These are phyloP conservation scores for Drosophila prostipennis DNA, from an alignment of 2,888 invertebrate species.

Conservation along the genomic window DNA sequence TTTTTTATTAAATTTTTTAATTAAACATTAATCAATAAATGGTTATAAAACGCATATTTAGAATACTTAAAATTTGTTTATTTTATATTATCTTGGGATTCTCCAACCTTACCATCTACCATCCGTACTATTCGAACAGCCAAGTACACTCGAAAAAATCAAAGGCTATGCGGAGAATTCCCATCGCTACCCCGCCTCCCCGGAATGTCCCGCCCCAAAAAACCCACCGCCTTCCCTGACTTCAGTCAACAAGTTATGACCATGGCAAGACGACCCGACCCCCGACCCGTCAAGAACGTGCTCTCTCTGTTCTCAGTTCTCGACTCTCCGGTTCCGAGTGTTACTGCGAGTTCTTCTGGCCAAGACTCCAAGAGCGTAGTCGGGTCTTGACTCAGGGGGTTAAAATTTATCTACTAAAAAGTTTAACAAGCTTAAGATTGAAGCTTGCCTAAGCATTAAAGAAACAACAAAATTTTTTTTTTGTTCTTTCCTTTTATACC, in stretches of 20 bases:
- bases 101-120: no score
- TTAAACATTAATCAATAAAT: no score
- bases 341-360: conserved; percentile 12
- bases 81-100: no score
- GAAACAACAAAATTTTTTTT: no score
- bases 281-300: conserved; percentile 61
- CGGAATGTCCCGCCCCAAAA: conserved; percentile 6
- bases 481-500: no score
- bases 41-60: no score
- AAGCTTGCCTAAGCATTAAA: neutral
- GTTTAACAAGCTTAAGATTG: neutral
- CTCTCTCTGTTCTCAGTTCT: conserved; percentile 30
- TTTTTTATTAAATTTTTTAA: no score
- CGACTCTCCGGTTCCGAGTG: conserved; percentile 7
- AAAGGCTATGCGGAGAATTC: conserved; percentile 52
- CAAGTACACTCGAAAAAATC: conserved; percentile 71
- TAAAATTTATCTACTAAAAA: neutral
- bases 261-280: conserved; percentile 57
- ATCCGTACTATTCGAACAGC: no score
- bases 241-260: conserved; percentile 63
- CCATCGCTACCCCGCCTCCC: conserved; percentile 35
- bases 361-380: conserved; percentile 11
- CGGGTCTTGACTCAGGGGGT: neutral
- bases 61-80: no score
- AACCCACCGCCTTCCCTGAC: conserved; percentile 3